phyloP scores from a whole-genome alignment of 2,888 invertebrate species.

The Tachina lurida region DNA sequence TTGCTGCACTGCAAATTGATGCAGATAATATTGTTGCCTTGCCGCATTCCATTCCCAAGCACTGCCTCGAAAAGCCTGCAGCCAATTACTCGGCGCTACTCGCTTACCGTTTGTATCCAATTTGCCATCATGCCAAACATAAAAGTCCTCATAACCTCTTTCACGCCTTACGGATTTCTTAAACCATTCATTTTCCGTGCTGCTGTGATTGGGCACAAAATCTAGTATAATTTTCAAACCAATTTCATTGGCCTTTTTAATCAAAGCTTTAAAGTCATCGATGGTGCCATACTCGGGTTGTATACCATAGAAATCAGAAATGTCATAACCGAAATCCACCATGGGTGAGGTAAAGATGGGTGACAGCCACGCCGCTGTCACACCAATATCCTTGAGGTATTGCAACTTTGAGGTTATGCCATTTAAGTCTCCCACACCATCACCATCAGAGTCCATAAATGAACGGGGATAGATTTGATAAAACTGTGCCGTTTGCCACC shows the following conservation, averaged over 20 bases:
- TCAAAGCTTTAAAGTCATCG: conserved; percentile 84
- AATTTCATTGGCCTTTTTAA: conserved; percentile 80
- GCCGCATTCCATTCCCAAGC: conserved; percentile 86
- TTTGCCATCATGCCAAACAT: conserved; percentile 85
- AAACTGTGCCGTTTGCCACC: conserved; percentile 82
- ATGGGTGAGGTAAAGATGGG: conserved; percentile 87
- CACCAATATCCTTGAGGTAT: conserved; percentile 84
- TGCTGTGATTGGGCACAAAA: conserved; percentile 86
- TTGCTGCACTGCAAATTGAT: conserved; percentile 85
- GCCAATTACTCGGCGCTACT: conserved; percentile 84
- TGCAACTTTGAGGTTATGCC: conserved; percentile 84
- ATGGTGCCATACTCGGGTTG: conserved; percentile 85
- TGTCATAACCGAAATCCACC: conserved; percentile 87
- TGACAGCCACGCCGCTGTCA: conserved; percentile 86
- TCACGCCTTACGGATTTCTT: conserved; percentile 84
- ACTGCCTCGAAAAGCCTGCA: conserved; percentile 84
- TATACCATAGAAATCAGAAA: conserved; percentile 85
- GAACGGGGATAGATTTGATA: conserved; percentile 91
- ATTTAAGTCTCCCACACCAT: conserved; percentile 87
- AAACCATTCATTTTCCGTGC: conserved; percentile 86
- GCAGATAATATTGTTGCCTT: conserved; percentile 86
- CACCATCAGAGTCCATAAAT: conserved; percentile 89
- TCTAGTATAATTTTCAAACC: conserved; percentile 85
- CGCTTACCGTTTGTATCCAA: conserved; percentile 72
- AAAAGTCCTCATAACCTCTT: conserved; percentile 86